Percentiles rank a stretch among this genome's conserved stretches.
phyloP scores from a whole-genome alignment of 2,888 invertebrate genomes.

The Adela reaumurella region DNA sequence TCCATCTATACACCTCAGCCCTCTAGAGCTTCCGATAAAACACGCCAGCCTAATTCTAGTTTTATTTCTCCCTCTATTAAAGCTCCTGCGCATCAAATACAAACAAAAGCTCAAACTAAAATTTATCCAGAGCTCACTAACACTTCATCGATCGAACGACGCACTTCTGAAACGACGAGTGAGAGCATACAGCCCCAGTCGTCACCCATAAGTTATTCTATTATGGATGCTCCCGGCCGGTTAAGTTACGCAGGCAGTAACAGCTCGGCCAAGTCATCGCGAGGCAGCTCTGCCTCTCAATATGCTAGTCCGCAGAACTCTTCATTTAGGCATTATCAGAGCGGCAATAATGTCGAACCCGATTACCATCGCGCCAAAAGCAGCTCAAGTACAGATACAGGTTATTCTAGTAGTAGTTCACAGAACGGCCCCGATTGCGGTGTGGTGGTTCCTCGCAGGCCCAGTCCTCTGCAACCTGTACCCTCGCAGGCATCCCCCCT shows the following conservation, averaged over 20 bases:
- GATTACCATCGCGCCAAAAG: conserved; percentile 63
- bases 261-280: conserved; percentile 48
- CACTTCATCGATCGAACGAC: conserved; percentile 28
- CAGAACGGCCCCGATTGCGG: conserved; percentile 66
- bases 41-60: conserved; percentile 34
- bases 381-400: conserved; percentile 60
- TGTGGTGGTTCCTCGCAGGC: conserved; percentile 63
- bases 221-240: conserved; percentile 66
- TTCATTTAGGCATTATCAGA: conserved; percentile 62
- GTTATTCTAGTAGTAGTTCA: conserved; percentile 59
- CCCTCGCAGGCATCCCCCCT: conserved; percentile 71
- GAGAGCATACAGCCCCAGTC: conserved; percentile 58
- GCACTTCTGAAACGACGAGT: conserved; percentile 49
- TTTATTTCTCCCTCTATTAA: conserved; percentile 55
- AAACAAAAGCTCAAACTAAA: conserved; percentile 76
- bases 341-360: conserved; percentile 55
- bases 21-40: conserved; percentile 25
- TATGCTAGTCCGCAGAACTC: conserved; percentile 49
- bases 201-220: conserved; percentile 72
- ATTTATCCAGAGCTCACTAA: conserved; percentile 66
- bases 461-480: conserved; percentile 63
- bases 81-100: conserved; percentile 48
- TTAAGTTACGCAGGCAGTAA: conserved; percentile 58
- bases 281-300: conserved; percentile 44
- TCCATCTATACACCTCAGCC: conserved; percentile 42